Evolutionary conservation across 2,797 vertebrate species (phyloP).

Genomic region (Mergus octosetaceus): DNA sequence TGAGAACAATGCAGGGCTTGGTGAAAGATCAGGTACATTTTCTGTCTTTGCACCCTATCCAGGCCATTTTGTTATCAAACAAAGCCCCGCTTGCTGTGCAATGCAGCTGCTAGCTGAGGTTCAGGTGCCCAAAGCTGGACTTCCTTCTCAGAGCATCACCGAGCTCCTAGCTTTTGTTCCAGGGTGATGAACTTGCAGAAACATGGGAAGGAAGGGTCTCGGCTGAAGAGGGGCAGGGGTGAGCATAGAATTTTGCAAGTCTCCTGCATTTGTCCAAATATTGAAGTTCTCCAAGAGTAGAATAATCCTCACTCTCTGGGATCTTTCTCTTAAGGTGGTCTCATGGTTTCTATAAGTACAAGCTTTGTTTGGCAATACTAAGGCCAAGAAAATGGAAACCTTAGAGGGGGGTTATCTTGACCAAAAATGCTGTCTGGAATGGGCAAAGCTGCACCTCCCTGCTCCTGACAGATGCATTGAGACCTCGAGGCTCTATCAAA

Average conservation of each 20-base stretch:
- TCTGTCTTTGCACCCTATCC: constrained; percentile 4
- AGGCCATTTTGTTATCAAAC: constrained; percentile 6
- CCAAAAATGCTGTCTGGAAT: not conserved
- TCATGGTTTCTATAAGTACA: not conserved
- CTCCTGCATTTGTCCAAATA: not conserved
- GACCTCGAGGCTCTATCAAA: not conserved
- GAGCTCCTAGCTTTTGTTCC: not conserved
- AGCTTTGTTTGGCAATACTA: not conserved
- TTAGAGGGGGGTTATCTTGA: not conserved
- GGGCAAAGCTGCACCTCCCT: not conserved
- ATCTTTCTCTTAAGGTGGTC: rapidly evolving
- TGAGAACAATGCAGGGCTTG: constrained; percentile 32
- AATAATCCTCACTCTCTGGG: not conserved
- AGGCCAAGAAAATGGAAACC: not conserved
- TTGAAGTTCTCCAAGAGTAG: not conserved
- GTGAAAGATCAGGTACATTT: not conserved
- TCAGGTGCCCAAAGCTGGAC: not conserved
- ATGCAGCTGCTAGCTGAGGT: not conserved
- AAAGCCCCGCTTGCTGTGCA: not conserved
- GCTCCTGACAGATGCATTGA: not conserved
- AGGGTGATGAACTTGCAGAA: not conserved
- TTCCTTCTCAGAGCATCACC: not conserved
- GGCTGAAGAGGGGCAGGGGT: not conserved
- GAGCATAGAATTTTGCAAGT: not conserved
- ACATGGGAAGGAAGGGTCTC: not conserved